Evolutionary conservation across 2,797 vertebrate species (phyloP), one percentile per base, ranked within the genome.

Genomic region (Clarias laeviceps): DNA sequence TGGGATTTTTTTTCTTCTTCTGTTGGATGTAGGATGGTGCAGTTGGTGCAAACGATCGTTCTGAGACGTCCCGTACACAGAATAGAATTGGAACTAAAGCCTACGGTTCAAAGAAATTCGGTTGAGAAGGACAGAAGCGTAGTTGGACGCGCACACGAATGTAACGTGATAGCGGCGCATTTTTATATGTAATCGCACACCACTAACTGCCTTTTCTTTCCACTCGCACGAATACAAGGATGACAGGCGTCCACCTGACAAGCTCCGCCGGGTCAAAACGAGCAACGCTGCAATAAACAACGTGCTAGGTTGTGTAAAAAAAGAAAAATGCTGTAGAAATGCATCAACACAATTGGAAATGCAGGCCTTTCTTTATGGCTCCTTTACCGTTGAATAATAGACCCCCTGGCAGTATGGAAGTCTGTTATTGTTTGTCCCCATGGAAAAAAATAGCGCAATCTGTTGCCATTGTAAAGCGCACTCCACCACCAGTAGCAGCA

Each of bases 381-480:
- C 34, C 68, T 68, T 68, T 81, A 59, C 54, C 65, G 65, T 40
- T 70, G 73, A 82, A 84, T 84, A 84, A 87, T 79, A 73, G 27
- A 65, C 66, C 82, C 56, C 24, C 29, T 79, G 82, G 86, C 81
- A 87, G 45, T 65, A 81, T 81, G 68, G 73, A 72, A 80, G 80
- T 45, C 80, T 66, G 59, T 62, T 87, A 84, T 84, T 85, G 87
- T 88, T 85, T 84, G 83, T 65, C 34, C 83, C 80, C 24, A 27
- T 88, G 86, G 84, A 84, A 82, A 82, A 86, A 88, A 68, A 61
- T 62, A 84, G 57, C 69, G 81, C 85, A 88, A 65, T 80, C 77
- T 69, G 70, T 87, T 83, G 76, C 50, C 32, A 80, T 89, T 87
- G 85, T 89, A 62, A 88, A 84, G 80, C 32, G 34, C 27, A 68